A percentile compares a stretch with the other conserved stretches of the same genome.
Conservation (phyloP, 1,140 invertebrate genomes). For the Eumeta japonica region DNA sequence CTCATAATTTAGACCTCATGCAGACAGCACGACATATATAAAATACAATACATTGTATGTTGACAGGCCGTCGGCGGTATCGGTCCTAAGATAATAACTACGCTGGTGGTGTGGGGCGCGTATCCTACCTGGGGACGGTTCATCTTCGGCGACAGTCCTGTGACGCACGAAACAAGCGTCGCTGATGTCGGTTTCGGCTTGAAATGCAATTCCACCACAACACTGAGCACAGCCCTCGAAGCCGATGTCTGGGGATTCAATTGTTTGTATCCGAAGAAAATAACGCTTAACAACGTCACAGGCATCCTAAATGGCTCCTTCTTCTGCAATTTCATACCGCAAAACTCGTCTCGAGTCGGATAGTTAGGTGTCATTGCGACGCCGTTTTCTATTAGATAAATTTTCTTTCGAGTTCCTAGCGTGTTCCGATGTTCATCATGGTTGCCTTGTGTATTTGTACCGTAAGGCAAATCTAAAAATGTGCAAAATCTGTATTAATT, state of each 20-base stretch:
- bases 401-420: no score
- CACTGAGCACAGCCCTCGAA: neutral
- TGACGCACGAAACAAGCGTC: neutral
- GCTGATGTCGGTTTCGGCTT: neutral
- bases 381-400: no score
- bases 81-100: constrained; percentile 74
- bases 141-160: constrained; percentile 41
- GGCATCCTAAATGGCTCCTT: neutral
- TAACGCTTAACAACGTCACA: neutral
- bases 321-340: neutral
- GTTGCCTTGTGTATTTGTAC: no score
- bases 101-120: constrained; percentile 65
- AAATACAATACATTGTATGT: no score
- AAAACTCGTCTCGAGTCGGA: no score
- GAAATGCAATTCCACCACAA: neutral
- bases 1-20: no score
- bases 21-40: no score
- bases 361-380: no score
- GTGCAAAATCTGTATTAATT: no score
- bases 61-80: constrained; percentile 69
- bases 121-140: constrained; percentile 67
- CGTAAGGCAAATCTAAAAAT: no score
- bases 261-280: neutral
- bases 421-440: no score
- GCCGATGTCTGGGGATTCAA: neutral